phyloP scores from a whole-genome alignment of 2,797 vertebrate species.

The Limosa lapponica region DNA sequence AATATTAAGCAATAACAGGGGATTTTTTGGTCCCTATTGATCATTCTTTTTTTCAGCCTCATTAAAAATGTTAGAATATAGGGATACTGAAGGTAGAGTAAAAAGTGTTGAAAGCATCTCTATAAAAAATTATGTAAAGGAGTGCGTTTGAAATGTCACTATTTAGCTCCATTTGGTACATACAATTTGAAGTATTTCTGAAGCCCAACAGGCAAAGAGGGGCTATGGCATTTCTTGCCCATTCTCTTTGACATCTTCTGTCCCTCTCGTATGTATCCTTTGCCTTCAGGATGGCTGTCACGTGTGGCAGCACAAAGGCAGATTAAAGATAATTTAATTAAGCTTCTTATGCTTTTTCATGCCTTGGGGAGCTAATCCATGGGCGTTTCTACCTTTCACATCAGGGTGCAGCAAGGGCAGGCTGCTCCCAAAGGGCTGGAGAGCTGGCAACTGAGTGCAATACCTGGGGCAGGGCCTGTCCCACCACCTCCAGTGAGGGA shows the following conservation, averaged over 20 bases:
- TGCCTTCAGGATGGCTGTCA: neutral
- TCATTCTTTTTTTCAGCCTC: neutral
- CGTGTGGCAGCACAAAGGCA: neutral
- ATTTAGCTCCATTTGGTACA: neutral
- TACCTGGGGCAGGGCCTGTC: neutral
- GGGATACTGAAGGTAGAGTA: neutral
- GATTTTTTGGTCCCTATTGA: neutral
- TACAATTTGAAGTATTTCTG: neutral
- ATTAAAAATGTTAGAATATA: neutral
- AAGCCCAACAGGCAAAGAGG: neutral
- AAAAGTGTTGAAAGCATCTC: neutral
- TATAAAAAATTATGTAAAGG: neutral
- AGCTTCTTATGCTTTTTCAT: neutral
- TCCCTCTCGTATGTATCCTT: neutral
- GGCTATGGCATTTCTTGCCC: neutral
- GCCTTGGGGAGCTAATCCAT: neutral
- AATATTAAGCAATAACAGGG: neutral
- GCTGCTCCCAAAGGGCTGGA: neutral
- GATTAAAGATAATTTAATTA: neutral
- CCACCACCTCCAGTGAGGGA: fast-evolving
- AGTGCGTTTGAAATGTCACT: neutral
- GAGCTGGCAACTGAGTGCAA: neutral
- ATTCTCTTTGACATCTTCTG: neutral
- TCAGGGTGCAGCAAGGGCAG: neutral
- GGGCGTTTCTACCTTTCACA: neutral